Evolutionary conservation across 2,113 vertebrate species (phyloP).

Genomic region (Ceyx melanurus): DNA sequence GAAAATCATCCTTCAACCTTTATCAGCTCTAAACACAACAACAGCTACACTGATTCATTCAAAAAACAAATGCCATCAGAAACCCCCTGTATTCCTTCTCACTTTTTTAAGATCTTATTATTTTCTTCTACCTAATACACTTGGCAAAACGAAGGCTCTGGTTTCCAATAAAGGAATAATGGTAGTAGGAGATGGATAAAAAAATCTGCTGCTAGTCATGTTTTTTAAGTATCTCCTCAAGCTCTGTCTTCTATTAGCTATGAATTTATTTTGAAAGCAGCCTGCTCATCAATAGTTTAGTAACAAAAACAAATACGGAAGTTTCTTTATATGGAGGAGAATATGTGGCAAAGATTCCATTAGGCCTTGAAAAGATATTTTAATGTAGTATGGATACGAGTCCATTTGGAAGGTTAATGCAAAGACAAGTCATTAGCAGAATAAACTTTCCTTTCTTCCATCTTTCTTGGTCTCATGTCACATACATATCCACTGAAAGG

Average conservation of each 20-base stretch:
- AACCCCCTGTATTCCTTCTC: not conserved
- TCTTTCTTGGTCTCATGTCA: not conserved
- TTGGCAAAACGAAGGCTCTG: not conserved
- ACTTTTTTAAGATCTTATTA: not conserved
- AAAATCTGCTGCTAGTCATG: not conserved
- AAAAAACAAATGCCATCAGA: not conserved
- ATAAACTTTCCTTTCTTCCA: not conserved
- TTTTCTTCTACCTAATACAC: not conserved
- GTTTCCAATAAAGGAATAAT: conserved; percentile 22
- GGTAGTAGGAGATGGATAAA: not conserved
- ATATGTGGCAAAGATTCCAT: not conserved
- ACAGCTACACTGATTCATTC: not conserved
- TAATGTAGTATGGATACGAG: not conserved
- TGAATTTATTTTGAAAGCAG: conserved; percentile 50
- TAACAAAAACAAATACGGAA: not conserved
- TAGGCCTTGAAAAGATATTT: not conserved
- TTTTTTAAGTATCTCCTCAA: conserved; percentile 40
- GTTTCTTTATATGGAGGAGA: not conserved
- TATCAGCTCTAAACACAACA: not conserved
- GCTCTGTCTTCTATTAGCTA: conserved; percentile 7
- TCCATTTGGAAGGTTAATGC: not conserved
- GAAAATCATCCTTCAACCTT: not conserved
- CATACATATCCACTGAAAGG: not conserved
- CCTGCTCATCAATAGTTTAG: conserved; percentile 15
- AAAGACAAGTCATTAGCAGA: not conserved